These are phyloP conservation scores for Nomada hirtipes DNA, from an alignment of 2,888 invertebrate genomes.

Conservation along the genomic window DNA sequence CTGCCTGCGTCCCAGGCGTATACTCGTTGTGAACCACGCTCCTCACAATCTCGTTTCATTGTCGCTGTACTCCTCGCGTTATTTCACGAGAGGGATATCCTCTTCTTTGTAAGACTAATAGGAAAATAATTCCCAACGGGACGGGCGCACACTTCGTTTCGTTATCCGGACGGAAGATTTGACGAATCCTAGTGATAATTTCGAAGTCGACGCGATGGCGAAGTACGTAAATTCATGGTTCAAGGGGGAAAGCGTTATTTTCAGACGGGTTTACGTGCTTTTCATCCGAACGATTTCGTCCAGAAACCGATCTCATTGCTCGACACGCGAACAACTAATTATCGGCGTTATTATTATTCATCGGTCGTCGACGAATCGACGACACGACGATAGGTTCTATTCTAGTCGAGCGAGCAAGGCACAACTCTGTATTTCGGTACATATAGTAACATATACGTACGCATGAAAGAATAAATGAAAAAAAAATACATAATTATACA, in stretches of 20 bases:
- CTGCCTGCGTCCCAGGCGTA: background rate
- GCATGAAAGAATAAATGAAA: constrained; percentile 62
- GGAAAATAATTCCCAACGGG: background rate
- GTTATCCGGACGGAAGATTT: background rate
- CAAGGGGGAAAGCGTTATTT: constrained; percentile 25
- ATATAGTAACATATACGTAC: constrained; percentile 67
- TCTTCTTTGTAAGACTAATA: background rate
- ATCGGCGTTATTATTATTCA: background rate
- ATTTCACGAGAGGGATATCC: background rate
- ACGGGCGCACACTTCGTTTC: background rate
- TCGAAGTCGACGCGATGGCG: background rate
- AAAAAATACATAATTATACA: constrained; percentile 34
- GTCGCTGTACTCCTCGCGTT: background rate
- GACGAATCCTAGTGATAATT: background rate
- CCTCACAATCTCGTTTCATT: background rate
- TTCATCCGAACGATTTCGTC: background rate
- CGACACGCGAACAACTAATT: constrained; percentile 13
- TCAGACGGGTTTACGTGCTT: constrained; percentile 19
- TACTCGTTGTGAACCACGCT: background rate
- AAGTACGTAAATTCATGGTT: background rate
- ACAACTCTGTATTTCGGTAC: constrained; percentile 59
- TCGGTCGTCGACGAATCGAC: background rate
- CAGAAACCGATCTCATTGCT: constrained; percentile 38
- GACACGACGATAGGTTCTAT: background rate
- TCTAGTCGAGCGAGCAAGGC: constrained; percentile 39